Percentiles rank a stretch among this genome's conserved stretches.
Conservation (phyloP, 2,797 vertebrate species). For the Muscicapa comitata region DNA sequence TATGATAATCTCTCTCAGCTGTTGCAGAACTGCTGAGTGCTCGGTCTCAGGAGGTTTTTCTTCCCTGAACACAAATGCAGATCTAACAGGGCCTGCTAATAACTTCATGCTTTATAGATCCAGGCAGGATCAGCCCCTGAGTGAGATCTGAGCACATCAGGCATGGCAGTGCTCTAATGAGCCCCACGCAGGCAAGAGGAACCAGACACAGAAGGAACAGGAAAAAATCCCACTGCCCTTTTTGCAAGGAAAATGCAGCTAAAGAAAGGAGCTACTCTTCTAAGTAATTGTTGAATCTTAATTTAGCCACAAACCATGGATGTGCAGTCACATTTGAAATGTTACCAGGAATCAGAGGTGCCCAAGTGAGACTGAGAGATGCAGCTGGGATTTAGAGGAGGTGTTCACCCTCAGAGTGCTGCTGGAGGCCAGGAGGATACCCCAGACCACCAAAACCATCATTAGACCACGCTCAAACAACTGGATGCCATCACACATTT, state of each 20-base stretch:
- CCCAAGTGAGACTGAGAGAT: background rate
- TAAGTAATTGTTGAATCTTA: background rate
- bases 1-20: background rate
- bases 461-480: background rate
- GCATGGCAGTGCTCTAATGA: background rate
- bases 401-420: background rate
- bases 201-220: background rate
- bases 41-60: background rate
- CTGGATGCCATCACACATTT: background rate
- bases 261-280: background rate
- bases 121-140: background rate
- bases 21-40: background rate
- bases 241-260: background rate
- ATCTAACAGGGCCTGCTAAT: background rate
- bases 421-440: background rate
- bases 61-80: background rate
- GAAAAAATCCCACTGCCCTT: background rate
- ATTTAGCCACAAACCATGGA: background rate
- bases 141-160: rapidly evolving
- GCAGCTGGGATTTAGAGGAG: background rate
- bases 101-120: background rate
- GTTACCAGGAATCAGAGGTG: background rate
- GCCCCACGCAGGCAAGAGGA: background rate
- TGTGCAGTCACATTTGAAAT: background rate
- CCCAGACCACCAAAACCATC: background rate